Evolutionary conservation across 2,888 invertebrate species (phyloP), one percentile per base, ranked within the genome.

Genomic region (Beris morrisii): DNA sequence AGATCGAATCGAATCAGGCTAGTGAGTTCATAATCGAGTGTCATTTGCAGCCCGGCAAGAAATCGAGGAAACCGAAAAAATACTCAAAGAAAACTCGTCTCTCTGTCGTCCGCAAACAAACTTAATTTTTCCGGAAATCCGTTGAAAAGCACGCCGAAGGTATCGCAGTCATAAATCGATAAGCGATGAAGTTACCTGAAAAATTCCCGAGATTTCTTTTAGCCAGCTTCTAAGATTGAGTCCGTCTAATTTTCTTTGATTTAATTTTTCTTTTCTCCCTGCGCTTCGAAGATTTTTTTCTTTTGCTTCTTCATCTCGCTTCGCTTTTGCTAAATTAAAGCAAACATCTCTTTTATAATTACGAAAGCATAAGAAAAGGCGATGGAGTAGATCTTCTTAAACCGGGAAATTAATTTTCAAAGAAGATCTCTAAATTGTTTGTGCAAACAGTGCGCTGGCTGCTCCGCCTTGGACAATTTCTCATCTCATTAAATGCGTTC

Each of bases 371-470:
- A 59, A 30, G 31, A 48, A 38, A 22, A 58, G 59, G 48, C 32
- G 50, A 38, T 43, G 52, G n/a, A 38, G n/a, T n/a, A 30, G 13
- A 46, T 61, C 52, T 52, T 61, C 38, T 52, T 38, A 50, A 61
- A 50, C 22, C 61, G 38, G 61, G 38, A 61, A 61, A 61, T 61
- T 61, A 61, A 61, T 61, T 61, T 61, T 50, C 61, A 61, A 61
- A 61, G 61, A 52, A 50, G 32, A 61, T 61, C 52, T 32, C 31
- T 28, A 61, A 61, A 61, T 61, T 61, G 61, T 61, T 61, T 61
- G 61, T 61, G 61, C 50, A 61, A 61, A 61, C 52, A 32, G n/a
- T 48, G 31, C 43, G 31, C 15, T 31, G 28, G 48, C 13, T 48
- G 31, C 43, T 50, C 15, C 48, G 28, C 31, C 45, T 48, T n/a